Percentiles rank a stretch among this genome's conserved stretches.
phyloP scores from a whole-genome alignment of 2,113 vertebrate genomes.

The Sebastes schlegelii region DNA sequence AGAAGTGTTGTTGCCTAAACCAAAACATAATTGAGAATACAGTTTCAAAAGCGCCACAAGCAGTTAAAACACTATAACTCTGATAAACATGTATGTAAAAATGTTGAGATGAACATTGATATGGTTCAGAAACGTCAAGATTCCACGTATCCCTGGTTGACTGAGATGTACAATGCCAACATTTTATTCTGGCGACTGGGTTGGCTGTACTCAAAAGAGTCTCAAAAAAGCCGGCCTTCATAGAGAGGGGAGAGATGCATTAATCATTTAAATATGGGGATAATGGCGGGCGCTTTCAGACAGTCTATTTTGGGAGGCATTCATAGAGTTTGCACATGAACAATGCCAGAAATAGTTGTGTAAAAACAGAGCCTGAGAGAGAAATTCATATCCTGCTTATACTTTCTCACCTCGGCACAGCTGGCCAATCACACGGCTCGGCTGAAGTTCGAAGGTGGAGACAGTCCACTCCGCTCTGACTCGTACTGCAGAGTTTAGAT shows the following conservation, averaged over 20 bases:
- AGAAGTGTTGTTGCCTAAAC: no score
- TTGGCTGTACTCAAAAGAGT: neutral
- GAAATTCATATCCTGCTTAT: neutral
- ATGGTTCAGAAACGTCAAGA: no score
- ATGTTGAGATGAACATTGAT: no score
- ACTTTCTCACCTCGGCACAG: neutral
- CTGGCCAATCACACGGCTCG: neutral
- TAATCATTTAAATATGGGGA: slow-evolving; percentile 3
- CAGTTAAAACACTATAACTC: no score
- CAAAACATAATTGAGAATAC: no score
- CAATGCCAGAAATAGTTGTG: neutral
- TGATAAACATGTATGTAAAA: no score
- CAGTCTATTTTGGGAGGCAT: neutral
- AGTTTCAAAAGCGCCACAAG: no score
- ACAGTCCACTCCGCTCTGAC: neutral
- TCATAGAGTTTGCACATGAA: neutral
- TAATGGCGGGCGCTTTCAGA: neutral
- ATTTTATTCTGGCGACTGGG: no score
- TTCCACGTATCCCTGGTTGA: no score
- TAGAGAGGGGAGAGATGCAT: neutral
- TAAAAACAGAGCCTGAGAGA: neutral
- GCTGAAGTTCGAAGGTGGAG: neutral
- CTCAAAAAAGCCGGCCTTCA: neutral
- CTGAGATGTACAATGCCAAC: no score
- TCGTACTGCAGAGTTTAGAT: neutral